Percentiles rank a stretch among this genome's conserved stretches.
Conservation (phyloP, 1,140 invertebrate genomes). For the Portunus trituberculatus region DNA sequence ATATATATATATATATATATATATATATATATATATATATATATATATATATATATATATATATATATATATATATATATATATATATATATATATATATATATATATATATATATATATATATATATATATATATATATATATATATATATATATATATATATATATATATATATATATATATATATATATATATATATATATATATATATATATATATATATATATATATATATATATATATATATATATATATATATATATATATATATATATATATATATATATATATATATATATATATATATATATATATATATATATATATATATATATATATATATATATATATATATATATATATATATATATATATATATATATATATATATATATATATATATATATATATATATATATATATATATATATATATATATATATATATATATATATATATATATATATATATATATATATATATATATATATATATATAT, state of each 20-base stretch:
- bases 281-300: slow-evolving; percentile 3
- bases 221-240: slow-evolving; percentile 5
- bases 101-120: slow-evolving; percentile 9
- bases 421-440: slow-evolving; percentile 24
- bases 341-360: slow-evolving; percentile 1
- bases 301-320: slow-evolving; percentile 21
- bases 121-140: slow-evolving; percentile 26
- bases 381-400: slow-evolving; percentile 32
- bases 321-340: slow-evolving; percentile 32
- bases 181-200: slow-evolving; percentile 26
- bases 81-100: slow-evolving; percentile 27
- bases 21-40: slow-evolving; percentile 26
- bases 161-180: slow-evolving; percentile 7
- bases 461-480: not conserved
- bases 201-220: slow-evolving; percentile 28
- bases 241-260: slow-evolving; percentile 26
- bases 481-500: slow-evolving; percentile 25
- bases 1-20: slow-evolving; percentile 16
- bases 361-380: slow-evolving; percentile 23
- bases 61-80: slow-evolving; percentile 26
- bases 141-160: slow-evolving; percentile 28
- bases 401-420: slow-evolving; percentile 1
- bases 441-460: slow-evolving; percentile 31
- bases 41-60: slow-evolving; percentile 11
- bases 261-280: slow-evolving; percentile 29